Conservation (phyloP, 2,888 invertebrate species). For the Andricus quercusramuli region DNA sequence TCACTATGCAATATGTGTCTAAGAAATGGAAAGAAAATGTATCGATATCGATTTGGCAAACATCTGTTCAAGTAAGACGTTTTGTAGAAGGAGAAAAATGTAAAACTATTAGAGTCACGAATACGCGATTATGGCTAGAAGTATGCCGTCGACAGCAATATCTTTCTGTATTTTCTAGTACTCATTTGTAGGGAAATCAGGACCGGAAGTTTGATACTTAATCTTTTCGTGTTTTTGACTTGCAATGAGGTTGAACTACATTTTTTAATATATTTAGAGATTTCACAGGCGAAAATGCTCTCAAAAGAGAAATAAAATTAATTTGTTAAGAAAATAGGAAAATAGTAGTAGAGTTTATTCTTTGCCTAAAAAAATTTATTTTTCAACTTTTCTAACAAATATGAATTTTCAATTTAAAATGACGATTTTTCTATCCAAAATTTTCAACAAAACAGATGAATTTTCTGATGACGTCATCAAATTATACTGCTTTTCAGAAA, state of each 20-base stretch:
- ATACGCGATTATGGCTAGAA: neutral
- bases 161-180: neutral
- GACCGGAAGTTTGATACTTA: neutral
- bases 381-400: no score
- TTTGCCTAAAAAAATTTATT: no score
- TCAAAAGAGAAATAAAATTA: no score
- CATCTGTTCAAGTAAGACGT: neutral
- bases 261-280: neutral
- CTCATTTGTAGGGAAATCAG: neutral
- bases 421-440: no score
- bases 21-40: neutral
- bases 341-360: no score
- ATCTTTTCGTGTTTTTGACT: neutral
- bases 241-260: neutral
- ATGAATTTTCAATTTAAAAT: no score
- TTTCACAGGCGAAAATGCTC: no score
- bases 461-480: no score
- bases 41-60: neutral
- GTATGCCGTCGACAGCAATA: neutral
- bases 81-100: neutral
- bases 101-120: neutral
- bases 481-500: no score
- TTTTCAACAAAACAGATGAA: no score
- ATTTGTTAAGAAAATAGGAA: no score
- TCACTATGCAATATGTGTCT: neutral